A percentile compares a stretch with the other conserved stretches of the same genome.
phyloP scores from a whole-genome alignment of 2,113 vertebrate genomes.

The Elephas maximus region DNA sequence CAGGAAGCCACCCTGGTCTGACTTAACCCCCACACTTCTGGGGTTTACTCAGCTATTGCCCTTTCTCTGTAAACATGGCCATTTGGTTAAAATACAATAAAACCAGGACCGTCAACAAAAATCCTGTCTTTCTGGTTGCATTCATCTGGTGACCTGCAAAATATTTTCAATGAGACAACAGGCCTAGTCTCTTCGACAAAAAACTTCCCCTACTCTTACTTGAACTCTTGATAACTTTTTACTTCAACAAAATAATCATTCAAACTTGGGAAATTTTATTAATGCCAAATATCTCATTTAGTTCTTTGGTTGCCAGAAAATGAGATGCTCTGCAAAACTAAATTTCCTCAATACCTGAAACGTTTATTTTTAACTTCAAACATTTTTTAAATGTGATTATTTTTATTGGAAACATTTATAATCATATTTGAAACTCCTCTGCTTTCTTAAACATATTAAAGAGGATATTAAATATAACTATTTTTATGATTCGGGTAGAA shows the following conservation, averaged over 20 bases:
- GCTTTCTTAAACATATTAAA: conserved; percentile 57
- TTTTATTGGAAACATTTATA: conserved; percentile 58
- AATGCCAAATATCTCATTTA: conserved; percentile 40
- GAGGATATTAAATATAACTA: conserved; percentile 55
- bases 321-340: conserved; percentile 22
- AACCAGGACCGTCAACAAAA: conserved; percentile 37
- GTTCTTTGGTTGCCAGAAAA: conserved; percentile 38
- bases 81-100: conserved; percentile 48
- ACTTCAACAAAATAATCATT: conserved; percentile 29
- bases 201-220: conserved; percentile 36
- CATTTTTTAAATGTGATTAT: not conserved
- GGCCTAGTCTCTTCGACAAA: conserved; percentile 11
- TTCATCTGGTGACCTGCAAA: not conserved
- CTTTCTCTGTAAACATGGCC: not conserved
- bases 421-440: conserved; percentile 56
- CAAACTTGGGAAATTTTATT: conserved; percentile 3
- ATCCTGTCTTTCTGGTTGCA: not conserved
- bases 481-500: conserved; percentile 64
- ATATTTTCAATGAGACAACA: not conserved
- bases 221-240: conserved; percentile 56
- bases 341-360: conserved; percentile 63
- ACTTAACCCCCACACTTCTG: conserved; percentile 7
- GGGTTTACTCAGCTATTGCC: not conserved
- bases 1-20: not conserved
- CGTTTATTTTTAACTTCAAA: conserved; percentile 38